Base-by-base conservation (phyloP, 1,140 invertebrate genomes). In the Anastrepha obliqua region DNA sequence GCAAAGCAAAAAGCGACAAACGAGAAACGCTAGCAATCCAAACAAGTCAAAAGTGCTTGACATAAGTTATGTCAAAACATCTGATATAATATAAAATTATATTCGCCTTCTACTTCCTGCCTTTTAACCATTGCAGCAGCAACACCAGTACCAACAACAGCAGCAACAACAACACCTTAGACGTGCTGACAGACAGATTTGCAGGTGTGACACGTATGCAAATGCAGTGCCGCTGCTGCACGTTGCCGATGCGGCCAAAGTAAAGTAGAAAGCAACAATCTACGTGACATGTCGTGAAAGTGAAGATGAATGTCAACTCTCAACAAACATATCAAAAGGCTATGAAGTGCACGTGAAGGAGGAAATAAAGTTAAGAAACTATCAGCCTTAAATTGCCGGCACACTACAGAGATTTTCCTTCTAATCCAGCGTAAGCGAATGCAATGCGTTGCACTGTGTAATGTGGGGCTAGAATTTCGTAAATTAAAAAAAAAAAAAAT, bases 261-360 rank as follows among this genome's bases (percentile, higher is more conserved):
- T 13, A 9, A 81, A 55, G 74, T n/a, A 47, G 74, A 81, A 81
- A 81, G 20, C 29, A 81, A 81, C 74, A 51, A 51, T 6, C 74
- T 81, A 58, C 74, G 74, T 81, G 74, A 15, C 74, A 81, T 5
- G 17, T 15, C 20, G 74, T 81, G 74, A 81, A 81, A 81, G 74
- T 81, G 47, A 81, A 81, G 74, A 81, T 81, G 47, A 81, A 81
- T 81, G 74, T 81, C 74, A 81, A 81, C 70, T 47, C 70, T 51
- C 47, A 42, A 13, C 9, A 6, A 44, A 9, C 44, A 81, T 51
- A 20, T 81, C 47, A 81, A 81, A 15, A 81, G 15, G 39, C 17
- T 17, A n/a, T 81, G 47, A 17, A 20, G n/a, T 81, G 47, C 44
- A 81, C 7, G 15, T 7, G 20, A 51, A 11, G 1, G 17, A 55